Evolutionary conservation across 2,113 vertebrate species (phyloP).

Genomic region (Colaptes auratus): DNA sequence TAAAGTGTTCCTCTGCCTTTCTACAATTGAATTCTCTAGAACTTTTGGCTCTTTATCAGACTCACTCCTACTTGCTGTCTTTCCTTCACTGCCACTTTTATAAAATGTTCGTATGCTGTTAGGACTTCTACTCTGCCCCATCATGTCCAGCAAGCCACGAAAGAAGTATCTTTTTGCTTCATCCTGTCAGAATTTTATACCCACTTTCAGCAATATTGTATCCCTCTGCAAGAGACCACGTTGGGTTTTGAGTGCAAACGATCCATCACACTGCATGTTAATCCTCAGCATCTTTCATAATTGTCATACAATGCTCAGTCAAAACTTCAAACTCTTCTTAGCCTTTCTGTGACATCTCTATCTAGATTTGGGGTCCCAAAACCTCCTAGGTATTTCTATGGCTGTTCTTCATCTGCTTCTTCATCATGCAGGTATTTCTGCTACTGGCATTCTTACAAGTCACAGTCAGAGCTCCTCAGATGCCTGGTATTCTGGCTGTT

Average conservation of each 20-base stretch:
- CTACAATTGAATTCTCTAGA: slow-evolving; percentile 6
- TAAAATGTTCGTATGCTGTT: slow-evolving; percentile 33
- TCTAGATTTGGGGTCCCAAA: background rate
- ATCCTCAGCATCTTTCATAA: background rate
- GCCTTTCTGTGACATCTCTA: background rate
- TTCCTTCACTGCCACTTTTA: background rate
- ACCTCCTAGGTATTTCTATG: background rate
- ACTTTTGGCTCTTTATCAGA: background rate
- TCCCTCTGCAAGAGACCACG: background rate
- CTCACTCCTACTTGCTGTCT: slow-evolving; percentile 8
- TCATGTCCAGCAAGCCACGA: background rate
- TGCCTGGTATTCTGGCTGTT: background rate
- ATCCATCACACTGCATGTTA: background rate
- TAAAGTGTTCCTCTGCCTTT: slow-evolving; percentile 40
- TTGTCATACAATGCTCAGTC: background rate
- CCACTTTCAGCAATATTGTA: background rate
- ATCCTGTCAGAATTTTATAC: background rate
- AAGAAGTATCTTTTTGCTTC: slow-evolving; percentile 21
- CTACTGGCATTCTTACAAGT: background rate
- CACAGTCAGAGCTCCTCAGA: background rate
- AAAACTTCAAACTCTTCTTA: background rate
- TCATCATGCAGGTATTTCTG: slow-evolving; percentile 34
- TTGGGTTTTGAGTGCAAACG: slow-evolving; percentile 3
- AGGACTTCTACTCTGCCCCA: slow-evolving; percentile 3
- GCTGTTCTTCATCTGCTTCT: background rate